phyloP scores from a whole-genome alignment of 2,888 invertebrate genomes.

The Mesorhabditis spiculigera region DNA sequence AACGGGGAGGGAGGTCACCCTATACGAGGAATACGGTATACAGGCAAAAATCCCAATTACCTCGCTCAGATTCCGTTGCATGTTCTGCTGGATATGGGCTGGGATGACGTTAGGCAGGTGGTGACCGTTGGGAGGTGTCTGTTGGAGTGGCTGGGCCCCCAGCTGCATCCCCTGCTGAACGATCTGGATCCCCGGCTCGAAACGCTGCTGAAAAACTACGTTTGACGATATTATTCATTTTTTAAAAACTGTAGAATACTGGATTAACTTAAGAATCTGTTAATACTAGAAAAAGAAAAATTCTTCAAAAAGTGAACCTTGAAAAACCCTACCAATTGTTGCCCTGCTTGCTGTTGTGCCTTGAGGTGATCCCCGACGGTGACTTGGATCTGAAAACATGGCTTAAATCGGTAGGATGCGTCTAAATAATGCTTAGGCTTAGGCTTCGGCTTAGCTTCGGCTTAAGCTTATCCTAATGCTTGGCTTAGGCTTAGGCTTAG shows the following conservation, averaged over 20 bases:
- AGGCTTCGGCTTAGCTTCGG: too few relatives aligned
- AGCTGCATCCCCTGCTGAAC: constrained; percentile 6
- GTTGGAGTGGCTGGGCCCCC: not conserved
- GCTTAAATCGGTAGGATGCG: too few relatives aligned
- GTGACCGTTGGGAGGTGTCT: too few relatives aligned
- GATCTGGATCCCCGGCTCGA: not conserved
- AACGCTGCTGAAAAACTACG: constrained; percentile 6
- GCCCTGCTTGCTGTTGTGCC: constrained; percentile 22
- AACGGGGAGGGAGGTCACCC: not conserved
- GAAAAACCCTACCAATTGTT: not conserved
- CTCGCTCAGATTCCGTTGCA: not conserved
- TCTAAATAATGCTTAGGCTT: too few relatives aligned
- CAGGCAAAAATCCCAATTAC: not conserved
- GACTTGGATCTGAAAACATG: constrained; percentile 7
- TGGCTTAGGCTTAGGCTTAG: too few relatives aligned
- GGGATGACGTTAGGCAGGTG: too few relatives aligned
- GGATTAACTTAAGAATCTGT: too few relatives aligned
- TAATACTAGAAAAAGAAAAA: too few relatives aligned
- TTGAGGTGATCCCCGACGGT: constrained; percentile 38
- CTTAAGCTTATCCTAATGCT: too few relatives aligned
- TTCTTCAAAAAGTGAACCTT: too few relatives aligned
- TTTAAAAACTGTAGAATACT: too few relatives aligned
- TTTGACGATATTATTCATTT: too few relatives aligned
- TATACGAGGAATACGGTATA: not conserved
- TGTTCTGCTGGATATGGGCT: not conserved